These are phyloP conservation scores for Drosophila planitibia DNA, from an alignment of 2,888 invertebrate genomes.

Conservation along the genomic window DNA sequence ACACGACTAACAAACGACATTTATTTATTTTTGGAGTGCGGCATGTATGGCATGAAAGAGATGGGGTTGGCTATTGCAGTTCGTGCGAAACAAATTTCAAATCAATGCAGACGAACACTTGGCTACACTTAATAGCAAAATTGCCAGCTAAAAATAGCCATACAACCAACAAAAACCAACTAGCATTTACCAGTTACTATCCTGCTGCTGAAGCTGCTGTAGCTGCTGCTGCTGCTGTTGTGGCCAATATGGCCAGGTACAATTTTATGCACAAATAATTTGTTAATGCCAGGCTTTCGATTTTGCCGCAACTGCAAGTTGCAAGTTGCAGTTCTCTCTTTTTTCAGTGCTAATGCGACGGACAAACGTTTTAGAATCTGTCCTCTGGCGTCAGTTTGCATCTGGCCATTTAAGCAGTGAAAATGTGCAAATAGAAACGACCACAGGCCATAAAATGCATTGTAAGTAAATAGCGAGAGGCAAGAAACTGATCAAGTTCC, in stretches of 20 bases:
- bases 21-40: slow-evolving; percentile 59
- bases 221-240: background rate
- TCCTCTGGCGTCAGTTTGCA: slow-evolving; percentile 11
- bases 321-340: slow-evolving; percentile 9
- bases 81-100: slow-evolving; percentile 75
- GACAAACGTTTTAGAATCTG: slow-evolving; percentile 49
- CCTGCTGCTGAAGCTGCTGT: slow-evolving; percentile 15
- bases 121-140: slow-evolving; percentile 40
- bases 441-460: slow-evolving; percentile 53
- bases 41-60: slow-evolving; percentile 17
- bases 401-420: slow-evolving; percentile 47
- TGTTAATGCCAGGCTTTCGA: slow-evolving; percentile 64
- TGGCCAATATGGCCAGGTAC: slow-evolving; percentile 41
- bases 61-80: slow-evolving; percentile 36
- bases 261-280: slow-evolving; percentile 73
- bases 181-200: slow-evolving; percentile 51
- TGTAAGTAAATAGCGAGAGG: slow-evolving; percentile 45
- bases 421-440: slow-evolving; percentile 73
- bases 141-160: slow-evolving; percentile 61
- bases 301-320: slow-evolving; percentile 39
- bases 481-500: slow-evolving; percentile 68
- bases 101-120: slow-evolving; percentile 56
- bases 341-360: slow-evolving; percentile 49
- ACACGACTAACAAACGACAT: slow-evolving; percentile 62
- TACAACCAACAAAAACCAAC: slow-evolving; percentile 17